Percentiles rank a stretch among this genome's conserved stretches.
Conservation (phyloP, 2,797 vertebrate genomes). For the Acipenser ruthenus region DNA sequence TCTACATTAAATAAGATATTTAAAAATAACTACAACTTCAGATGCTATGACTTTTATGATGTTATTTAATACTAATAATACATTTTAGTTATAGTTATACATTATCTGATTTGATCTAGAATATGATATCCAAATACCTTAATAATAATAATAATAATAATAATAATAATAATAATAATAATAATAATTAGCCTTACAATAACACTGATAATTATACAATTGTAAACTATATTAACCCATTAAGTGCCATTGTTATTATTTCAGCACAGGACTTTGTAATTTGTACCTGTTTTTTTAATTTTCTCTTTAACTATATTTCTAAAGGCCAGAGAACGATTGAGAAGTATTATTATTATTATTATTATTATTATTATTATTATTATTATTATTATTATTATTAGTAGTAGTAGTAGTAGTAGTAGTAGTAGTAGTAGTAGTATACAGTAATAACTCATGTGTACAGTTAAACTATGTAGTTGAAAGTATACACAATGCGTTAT, state of each 20-base stretch:
- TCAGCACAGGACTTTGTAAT: not conserved
- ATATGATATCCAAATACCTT: no score
- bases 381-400: not conserved
- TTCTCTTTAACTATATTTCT: not conserved
- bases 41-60: no score
- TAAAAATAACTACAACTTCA: no score
- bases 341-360: not conserved
- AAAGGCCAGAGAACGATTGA: not conserved
- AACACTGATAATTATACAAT: no score
- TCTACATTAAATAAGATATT: no score
- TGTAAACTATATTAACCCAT: no score
- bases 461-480: not conserved
- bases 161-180: no score
- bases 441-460: not conserved
- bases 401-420: not conserved
- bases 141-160: no score
- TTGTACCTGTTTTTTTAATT: not conserved
- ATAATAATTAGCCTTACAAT: no score
- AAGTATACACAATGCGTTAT: not conserved
- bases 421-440: not conserved
- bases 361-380: conserved; percentile 1
- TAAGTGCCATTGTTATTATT: not conserved
- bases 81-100: no score
- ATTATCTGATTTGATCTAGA: no score
- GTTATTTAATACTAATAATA: no score